phyloP scores from a whole-genome alignment of 2,888 invertebrate genomes.

The Conistra vaccinii region DNA sequence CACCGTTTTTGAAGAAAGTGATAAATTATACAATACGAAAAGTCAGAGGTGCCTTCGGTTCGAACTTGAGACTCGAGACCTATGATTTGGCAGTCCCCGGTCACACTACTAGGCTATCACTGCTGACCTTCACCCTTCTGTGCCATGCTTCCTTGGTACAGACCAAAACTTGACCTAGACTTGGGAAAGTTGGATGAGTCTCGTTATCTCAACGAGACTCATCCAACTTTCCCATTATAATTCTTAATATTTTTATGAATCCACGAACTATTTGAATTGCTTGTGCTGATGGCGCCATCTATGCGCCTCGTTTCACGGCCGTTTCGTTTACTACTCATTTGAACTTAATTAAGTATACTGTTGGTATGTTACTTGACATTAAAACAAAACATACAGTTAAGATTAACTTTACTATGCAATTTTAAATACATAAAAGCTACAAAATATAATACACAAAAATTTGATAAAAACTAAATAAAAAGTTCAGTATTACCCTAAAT shows the following conservation, averaged over 20 bases:
- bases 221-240: background rate
- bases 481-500: slow-evolving; percentile 44
- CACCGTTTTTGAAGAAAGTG: too few species aligned
- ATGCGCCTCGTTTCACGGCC: background rate
- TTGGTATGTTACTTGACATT: slow-evolving; percentile 11
- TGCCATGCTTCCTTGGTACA: too few species aligned
- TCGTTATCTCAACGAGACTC: too few species aligned
- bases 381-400: slow-evolving; percentile 67
- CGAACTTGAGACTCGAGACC: too few species aligned
- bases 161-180: too few species aligned
- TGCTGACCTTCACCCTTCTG: too few species aligned
- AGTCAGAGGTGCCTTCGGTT: too few species aligned
- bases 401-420: slow-evolving; percentile 79
- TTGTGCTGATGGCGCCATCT: background rate
- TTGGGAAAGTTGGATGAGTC: too few species aligned
- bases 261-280: too few species aligned
- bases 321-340: background rate
- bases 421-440: slow-evolving; percentile 77
- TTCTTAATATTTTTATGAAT: background rate
- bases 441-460: slow-evolving; percentile 75
- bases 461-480: slow-evolving; percentile 69
- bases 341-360: background rate
- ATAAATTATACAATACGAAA: too few species aligned
- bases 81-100: too few species aligned
- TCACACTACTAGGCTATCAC: too few species aligned